A percentile compares a stretch with the other conserved stretches of the same genome.
Evolutionary conservation across 2,888 invertebrate genomes (phyloP).

Genomic region (Polydrusus pterygomalis): DNA sequence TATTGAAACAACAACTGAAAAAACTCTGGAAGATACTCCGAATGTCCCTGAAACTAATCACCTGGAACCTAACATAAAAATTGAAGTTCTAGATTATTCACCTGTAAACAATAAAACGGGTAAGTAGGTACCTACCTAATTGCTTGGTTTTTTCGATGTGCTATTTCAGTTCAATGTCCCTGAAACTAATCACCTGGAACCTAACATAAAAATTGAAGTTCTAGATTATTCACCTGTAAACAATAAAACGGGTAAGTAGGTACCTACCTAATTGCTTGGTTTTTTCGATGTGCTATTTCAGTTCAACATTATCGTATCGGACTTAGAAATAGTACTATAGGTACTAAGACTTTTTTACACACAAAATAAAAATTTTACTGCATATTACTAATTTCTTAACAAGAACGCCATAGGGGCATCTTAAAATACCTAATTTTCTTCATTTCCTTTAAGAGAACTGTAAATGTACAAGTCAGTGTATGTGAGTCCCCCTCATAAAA

Average conservation of each 20-base stretch:
- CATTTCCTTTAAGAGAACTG: too few relatives aligned
- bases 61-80: conserved; percentile 6
- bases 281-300: neutral
- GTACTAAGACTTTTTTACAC: too few relatives aligned
- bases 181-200: neutral
- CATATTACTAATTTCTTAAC: too few relatives aligned
- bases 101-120: conserved; percentile 15
- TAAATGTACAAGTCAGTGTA: too few relatives aligned
- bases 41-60: neutral
- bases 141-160: neutral
- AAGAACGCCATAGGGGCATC: too few relatives aligned
- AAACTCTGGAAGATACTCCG: conserved; percentile 6
- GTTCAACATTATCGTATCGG: too few relatives aligned
- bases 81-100: conserved; percentile 11
- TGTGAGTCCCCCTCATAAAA: too few relatives aligned
- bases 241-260: conserved; percentile 5
- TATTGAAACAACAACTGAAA: conserved; percentile 5
- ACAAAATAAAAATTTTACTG: too few relatives aligned
- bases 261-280: neutral
- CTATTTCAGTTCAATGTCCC: neutral
- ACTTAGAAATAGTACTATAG: too few relatives aligned
- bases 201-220: conserved; percentile 24
- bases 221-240: conserved; percentile 9
- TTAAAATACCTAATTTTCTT: too few relatives aligned
- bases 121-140: neutral